phyloP scores from a whole-genome alignment of 2,113 vertebrate genomes.

The Tinamus guttatus region DNA sequence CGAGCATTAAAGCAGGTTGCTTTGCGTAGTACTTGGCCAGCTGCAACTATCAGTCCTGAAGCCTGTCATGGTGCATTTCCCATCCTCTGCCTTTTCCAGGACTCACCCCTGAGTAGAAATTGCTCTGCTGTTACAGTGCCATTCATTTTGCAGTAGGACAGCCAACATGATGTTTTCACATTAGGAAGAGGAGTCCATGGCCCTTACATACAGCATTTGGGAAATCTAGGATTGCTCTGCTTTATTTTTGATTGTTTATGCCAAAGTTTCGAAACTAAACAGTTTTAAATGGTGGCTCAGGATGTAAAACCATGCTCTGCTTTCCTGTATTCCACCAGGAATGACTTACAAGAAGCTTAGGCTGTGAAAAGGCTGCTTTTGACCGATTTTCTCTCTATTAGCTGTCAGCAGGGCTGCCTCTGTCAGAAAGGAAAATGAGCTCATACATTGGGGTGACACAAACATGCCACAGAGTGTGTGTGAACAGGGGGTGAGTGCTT shows the following conservation, averaged over 20 bases:
- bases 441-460: background rate
- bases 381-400: background rate
- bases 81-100: background rate
- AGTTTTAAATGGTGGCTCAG: background rate
- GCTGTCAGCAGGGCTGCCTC: background rate
- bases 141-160: background rate
- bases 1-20: background rate
- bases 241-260: background rate
- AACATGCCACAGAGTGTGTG: background rate
- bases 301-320: background rate
- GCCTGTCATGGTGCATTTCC: background rate
- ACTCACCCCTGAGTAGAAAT: background rate
- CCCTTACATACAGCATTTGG: background rate
- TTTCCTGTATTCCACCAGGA: background rate
- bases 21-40: background rate
- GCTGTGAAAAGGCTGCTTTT: background rate
- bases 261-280: background rate
- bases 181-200: background rate
- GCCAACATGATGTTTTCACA: background rate
- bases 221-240: background rate
- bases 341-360: background rate
- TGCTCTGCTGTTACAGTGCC: background rate
- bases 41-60: background rate
- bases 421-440: background rate
- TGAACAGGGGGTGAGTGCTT: background rate